phyloP scores from a whole-genome alignment of 2,113 vertebrate genomes.

The Lophotis ruficrista region DNA sequence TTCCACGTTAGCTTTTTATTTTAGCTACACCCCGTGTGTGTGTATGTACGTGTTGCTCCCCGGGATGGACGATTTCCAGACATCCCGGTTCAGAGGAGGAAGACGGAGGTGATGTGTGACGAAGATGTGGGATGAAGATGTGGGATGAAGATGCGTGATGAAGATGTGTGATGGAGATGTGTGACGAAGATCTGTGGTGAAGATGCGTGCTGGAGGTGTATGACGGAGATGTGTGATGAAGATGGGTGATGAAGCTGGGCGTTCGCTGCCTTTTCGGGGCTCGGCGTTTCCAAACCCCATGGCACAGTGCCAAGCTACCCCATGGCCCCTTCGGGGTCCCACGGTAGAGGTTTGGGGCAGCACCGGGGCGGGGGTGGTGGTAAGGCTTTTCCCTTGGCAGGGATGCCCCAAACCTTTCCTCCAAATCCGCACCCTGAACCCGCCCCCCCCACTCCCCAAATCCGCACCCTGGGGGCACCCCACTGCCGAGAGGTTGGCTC shows the following conservation, averaged over 20 bases:
- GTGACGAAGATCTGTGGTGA: neutral
- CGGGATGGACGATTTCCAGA: too few relatives aligned
- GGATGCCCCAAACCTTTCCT: neutral
- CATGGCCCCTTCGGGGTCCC: neutral
- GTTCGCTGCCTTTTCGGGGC: neutral
- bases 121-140: too few relatives aligned
- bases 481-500: neutral
- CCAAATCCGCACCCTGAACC: too few relatives aligned
- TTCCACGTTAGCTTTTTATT: neutral
- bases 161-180: too few relatives aligned
- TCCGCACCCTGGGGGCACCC: neutral
- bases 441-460: neutral
- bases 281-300: accelerated
- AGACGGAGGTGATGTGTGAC: too few relatives aligned
- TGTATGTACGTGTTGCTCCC: neutral
- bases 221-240: neutral
- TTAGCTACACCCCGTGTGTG: neutral
- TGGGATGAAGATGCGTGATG: too few relatives aligned
- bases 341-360: neutral
- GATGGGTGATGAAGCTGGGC: accelerated
- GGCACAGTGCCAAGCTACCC: neutral
- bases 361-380: accelerated
- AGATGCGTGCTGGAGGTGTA: too few relatives aligned
- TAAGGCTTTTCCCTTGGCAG: neutral
- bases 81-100: neutral